Percentiles rank a stretch among this genome's conserved stretches.
These are phyloP conservation scores for Scaptomyza pallida DNA, from an alignment of 1,140 invertebrate genomes.

Conservation along the genomic window DNA sequence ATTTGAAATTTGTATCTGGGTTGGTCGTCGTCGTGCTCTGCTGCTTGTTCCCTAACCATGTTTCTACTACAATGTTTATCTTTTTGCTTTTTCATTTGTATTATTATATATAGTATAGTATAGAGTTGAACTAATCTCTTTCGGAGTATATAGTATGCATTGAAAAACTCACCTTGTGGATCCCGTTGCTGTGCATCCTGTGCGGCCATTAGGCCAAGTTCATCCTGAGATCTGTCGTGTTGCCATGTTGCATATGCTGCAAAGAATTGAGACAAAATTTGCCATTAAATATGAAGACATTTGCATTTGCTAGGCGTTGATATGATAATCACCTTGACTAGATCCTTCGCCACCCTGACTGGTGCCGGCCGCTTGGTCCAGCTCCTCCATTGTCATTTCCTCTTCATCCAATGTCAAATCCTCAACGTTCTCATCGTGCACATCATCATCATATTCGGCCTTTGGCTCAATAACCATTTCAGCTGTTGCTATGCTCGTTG, in stretches of 20 bases:
- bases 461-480: conserved; percentile 89
- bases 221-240: conserved; percentile 89
- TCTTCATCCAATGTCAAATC: conserved; percentile 93
- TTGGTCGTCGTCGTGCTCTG: conserved; percentile 78
- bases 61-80: conserved; percentile 60
- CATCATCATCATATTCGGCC: conserved; percentile 90
- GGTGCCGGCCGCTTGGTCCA: conserved; percentile 86
- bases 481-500: conserved; percentile 62
- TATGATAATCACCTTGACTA: conserved; percentile 86
- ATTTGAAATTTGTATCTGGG: conserved; percentile 59
- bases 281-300: too few species aligned
- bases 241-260: conserved; percentile 88
- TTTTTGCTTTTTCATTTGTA: conserved; percentile 83
- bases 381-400: conserved; percentile 84
- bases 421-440: conserved; percentile 91
- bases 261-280: too few species aligned
- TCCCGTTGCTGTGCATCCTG: conserved; percentile 90
- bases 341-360: conserved; percentile 87
- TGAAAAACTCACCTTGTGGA: conserved; percentile 89
- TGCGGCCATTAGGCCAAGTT: conserved; percentile 88
- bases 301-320: too few species aligned
- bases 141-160: conserved; percentile 55
- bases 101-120: conserved; percentile 35
- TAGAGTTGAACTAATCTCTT: conserved; percentile 35
- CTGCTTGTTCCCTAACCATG: conserved; percentile 52